Conservation (phyloP, 1,140 invertebrate species). For the Euschistus heros region DNA sequence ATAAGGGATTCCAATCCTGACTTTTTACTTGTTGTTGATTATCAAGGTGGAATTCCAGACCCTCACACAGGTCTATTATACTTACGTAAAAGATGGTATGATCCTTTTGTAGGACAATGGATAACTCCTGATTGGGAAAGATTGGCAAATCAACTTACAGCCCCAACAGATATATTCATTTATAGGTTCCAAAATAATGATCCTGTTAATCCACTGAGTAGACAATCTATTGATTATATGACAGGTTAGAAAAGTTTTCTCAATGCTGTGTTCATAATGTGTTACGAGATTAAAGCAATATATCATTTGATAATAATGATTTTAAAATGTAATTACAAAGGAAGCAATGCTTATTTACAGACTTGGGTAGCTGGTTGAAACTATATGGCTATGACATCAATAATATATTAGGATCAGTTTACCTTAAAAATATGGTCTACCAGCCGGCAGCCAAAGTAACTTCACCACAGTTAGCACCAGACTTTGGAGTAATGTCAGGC, state of each 20-base stretch:
- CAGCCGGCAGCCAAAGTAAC: constrained; percentile 61
- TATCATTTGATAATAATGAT: background rate
- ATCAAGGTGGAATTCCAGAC: constrained; percentile 82
- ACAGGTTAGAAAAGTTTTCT: constrained; percentile 37
- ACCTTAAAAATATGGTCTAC: constrained; percentile 63
- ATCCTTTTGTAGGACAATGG: constrained; percentile 87
- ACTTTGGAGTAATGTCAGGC: constrained; percentile 79
- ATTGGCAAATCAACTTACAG: constrained; percentile 63
- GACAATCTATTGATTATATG: constrained; percentile 62
- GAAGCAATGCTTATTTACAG: constrained; percentile 35
- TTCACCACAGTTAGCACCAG: constrained; percentile 63
- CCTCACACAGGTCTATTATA: constrained; percentile 74
- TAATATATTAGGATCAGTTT: constrained; percentile 72
- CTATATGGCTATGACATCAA: constrained; percentile 78
- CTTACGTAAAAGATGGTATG: constrained; percentile 74
- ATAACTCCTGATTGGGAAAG: constrained; percentile 86
- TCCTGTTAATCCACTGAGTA: constrained; percentile 63
- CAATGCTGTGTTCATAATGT: background rate
- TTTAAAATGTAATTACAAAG: background rate
- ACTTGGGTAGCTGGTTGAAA: constrained; percentile 70
- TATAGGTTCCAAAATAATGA: constrained; percentile 88
- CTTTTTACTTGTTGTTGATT: constrained; percentile 83
- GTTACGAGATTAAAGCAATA: background rate
- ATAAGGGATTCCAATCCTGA: constrained; percentile 82
- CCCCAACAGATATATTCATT: constrained; percentile 80